Evolutionary conservation across 2,113 vertebrate genomes (phyloP), one percentile per base, ranked within the genome.

Genomic region (Campylomormyrus tamandua): DNA sequence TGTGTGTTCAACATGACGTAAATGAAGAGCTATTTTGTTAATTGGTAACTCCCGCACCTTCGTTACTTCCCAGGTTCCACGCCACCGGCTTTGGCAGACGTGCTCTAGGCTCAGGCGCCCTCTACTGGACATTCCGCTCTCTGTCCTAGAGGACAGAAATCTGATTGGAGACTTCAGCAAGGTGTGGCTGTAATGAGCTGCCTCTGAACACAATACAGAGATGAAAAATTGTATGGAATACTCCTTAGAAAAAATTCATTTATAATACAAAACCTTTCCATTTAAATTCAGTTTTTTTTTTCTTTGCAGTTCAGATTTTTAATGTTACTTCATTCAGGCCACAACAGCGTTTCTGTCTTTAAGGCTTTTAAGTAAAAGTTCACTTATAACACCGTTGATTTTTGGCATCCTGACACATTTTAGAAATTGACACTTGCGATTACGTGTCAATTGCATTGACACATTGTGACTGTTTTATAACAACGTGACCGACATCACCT

Each of bases 121-220:
- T 10, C 85, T 87, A 42, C 56, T 66, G 9, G 84, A 87, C 27
- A 62, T 93, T 50, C 90, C 91, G 11, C 45, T 90, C 24, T 70
- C 62, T 1, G 42, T 52, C 3, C 10, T 89, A 31, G 74, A 88
- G 15, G 89, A 93, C 49, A 80, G 90, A 56, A 48, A 31, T 48
- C 92, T 93, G 48, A 93, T 92, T 31, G 93, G 93, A 91, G 93
- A 94, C 91, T 93, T 92, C 62, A 93, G 90, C 56, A 91, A 93
- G 90, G 93, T 94, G 58, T 21, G 70, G 35, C 17, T 74, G 35
- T 52, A 74, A 49, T 48, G 27, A 35, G 17, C 42, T 2, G 7
- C 35, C 31, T 39, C 50, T 80, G 0, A 42, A 42, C 35, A 80
- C 35, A 80, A 80, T 19, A 6, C 74, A 42, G 74, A 19, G 35